phyloP scores from a whole-genome alignment of 2,888 invertebrate genomes.

The Athrips mouffetella region DNA sequence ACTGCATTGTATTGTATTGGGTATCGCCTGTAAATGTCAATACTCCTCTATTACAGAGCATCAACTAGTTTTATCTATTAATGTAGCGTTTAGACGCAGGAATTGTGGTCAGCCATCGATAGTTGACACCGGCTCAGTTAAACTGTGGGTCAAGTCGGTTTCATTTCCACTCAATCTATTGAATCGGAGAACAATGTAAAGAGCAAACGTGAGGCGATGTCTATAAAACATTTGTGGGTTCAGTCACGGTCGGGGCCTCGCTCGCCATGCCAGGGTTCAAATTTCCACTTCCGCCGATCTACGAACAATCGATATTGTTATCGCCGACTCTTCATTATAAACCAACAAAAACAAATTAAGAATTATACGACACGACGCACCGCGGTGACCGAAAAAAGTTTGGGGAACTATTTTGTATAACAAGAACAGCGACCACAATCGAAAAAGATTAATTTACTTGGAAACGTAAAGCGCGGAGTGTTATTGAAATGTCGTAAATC shows the following conservation, averaged over 20 bases:
- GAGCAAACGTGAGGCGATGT: constrained; percentile 50
- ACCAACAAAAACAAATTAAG: constrained; percentile 59
- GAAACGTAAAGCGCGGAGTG: constrained; percentile 30
- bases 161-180: constrained; percentile 39
- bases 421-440: constrained; percentile 32
- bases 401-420: constrained; percentile 26
- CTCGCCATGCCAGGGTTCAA: constrained; percentile 62
- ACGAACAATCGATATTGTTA: constrained; percentile 71
- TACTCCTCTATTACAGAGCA: constrained; percentile 8
- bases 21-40: constrained; percentile 12
- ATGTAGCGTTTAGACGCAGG: constrained; percentile 1
- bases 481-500: constrained; percentile 56
- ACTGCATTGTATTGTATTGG: constrained; percentile 10
- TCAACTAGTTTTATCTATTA: constrained; percentile 4
- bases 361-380: constrained; percentile 37
- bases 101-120: constrained; percentile 11
- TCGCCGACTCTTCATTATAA: constrained; percentile 62
- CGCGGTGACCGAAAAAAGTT: constrained; percentile 36
- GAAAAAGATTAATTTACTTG: constrained; percentile 36
- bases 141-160: constrained; percentile 32
- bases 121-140: constrained; percentile 19
- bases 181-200: constrained; percentile 49
- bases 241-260: constrained; percentile 65
- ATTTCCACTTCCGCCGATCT: constrained; percentile 69
- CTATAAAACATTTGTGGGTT: constrained; percentile 60